Conservation (phyloP, 1,140 invertebrate genomes). For the Drosophila tsacasi region DNA sequence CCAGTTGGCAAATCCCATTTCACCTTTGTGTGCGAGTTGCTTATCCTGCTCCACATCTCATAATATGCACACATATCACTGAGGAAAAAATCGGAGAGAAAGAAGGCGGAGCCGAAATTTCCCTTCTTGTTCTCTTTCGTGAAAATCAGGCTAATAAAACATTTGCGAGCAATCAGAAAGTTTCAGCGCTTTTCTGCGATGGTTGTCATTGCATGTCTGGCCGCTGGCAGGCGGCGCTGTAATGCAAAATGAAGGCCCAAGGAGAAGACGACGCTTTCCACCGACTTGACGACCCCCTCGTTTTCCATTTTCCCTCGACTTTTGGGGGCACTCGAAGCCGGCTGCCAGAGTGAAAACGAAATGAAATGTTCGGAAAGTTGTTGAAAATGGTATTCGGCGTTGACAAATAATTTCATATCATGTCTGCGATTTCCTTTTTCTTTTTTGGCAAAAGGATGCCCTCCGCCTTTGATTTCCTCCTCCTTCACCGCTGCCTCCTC, state of each 20-base stretch:
- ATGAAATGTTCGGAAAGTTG: constrained; percentile 82
- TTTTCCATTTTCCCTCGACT: constrained; percentile 8
- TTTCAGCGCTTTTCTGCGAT: constrained; percentile 61
- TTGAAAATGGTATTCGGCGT: constrained; percentile 81
- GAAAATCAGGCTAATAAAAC: constrained; percentile 74
- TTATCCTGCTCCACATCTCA: constrained; percentile 47
- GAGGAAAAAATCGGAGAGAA: not conserved
- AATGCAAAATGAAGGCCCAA: constrained; percentile 58
- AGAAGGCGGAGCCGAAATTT: not conserved
- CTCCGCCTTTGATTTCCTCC: constrained; percentile 56
- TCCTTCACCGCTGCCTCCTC: too few species aligned
- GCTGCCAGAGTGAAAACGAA: constrained; percentile 65
- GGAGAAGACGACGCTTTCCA: not conserved
- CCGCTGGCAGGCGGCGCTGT: constrained; percentile 46
- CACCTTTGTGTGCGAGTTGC: constrained; percentile 26
- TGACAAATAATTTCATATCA: constrained; percentile 84
- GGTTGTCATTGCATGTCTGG: constrained; percentile 75
- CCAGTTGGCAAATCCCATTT: constrained; percentile 38
- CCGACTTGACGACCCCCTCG: not conserved
- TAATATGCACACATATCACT: constrained; percentile 41
- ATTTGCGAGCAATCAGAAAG: constrained; percentile 79
- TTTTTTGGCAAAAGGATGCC: constrained; percentile 33
- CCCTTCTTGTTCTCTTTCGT: constrained; percentile 3
- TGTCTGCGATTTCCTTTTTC: constrained; percentile 57
- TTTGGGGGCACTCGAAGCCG: constrained; percentile 37